Base-by-base conservation (phyloP, 2,888 invertebrate species). In the Protophormia terraenovae region DNA sequence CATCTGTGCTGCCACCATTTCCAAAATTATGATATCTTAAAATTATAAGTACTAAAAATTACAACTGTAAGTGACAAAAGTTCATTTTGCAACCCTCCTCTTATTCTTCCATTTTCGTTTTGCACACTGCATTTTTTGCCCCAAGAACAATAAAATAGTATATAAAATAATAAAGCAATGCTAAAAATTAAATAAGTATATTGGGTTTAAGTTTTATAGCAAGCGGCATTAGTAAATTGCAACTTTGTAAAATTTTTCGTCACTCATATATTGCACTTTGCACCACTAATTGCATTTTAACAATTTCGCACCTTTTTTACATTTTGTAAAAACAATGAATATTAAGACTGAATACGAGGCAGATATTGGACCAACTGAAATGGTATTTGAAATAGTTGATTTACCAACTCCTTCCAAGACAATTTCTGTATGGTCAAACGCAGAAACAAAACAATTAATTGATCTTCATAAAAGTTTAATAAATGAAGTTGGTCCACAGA, bases 401-500 rank as follows among this genome's bases (percentile, higher is more conserved):
- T 3, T 67, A 22, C 53, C 53, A 6, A 29, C 14, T 4, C 22
- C 38, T 47, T 16, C 35, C 1, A 67, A 45, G 29, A 66, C 38
- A 50, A 76, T 66, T 41, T 16, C 76, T 8, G n/a, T 41, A 10
- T 76, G 76, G 76, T 66, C 76, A 53, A 66, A 66, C 38, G 19
- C 19, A 14, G 76, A 76, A 41, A 76, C 76, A 0, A 76, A 41
- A 7, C 16, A 35, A 38, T 16, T 76, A 1, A 14, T 79, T 14
- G 79, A 79, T n/a, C 41, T 79, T 19, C 45, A 71, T 53, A 62
- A 38, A 22, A n/a, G 1, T n/a, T 62, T 60, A 1, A 60, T 79
- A 19, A 14, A 14, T n/a, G 41, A 79, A 1, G 50, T 81, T 45
- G 73, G 81, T 1, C 60, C 76, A 0, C 6, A 10, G 0, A 69